phyloP scores from a whole-genome alignment of 2,888 invertebrate species.

The Autographa pulchrina region DNA sequence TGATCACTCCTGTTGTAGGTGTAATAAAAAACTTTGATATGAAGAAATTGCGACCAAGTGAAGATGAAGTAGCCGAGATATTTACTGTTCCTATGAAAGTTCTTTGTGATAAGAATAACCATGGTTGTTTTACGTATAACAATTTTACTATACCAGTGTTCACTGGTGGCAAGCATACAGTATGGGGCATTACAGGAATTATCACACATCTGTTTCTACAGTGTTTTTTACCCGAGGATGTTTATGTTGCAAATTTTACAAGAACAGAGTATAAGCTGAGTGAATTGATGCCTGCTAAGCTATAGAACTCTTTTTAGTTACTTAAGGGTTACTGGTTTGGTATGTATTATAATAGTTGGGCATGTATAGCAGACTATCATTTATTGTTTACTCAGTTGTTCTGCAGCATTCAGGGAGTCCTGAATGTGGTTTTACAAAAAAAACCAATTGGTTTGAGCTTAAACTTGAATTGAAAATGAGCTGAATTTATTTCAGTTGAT shows the following conservation, averaged over 20 bases:
- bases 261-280: slow-evolving; percentile 69
- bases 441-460: too few species aligned
- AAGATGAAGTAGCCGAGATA: slow-evolving; percentile 93
- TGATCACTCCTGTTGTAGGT: slow-evolving; percentile 93
- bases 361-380: too few species aligned
- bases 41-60: slow-evolving; percentile 89
- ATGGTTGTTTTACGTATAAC: slow-evolving; percentile 91
- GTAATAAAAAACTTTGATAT: slow-evolving; percentile 84
- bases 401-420: too few species aligned
- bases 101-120: slow-evolving; percentile 90
- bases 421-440: too few species aligned
- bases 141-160: slow-evolving; percentile 86
- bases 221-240: slow-evolving; percentile 72
- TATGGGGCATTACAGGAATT: slow-evolving; percentile 95
- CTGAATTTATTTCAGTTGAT: too few species aligned
- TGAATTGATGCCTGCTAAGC: slow-evolving; percentile 68
- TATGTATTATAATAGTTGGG: background rate
- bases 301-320: slow-evolving; percentile 21
- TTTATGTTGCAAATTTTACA: slow-evolving; percentile 74
- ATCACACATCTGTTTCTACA: slow-evolving; percentile 92
- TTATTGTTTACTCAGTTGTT: too few species aligned
- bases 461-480: too few species aligned
- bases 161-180: slow-evolving; percentile 87
- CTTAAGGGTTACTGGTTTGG: background rate
- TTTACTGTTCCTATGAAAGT: slow-evolving; percentile 92